A percentile compares a stretch with the other conserved stretches of the same genome.
Evolutionary conservation across 2,113 vertebrate species (phyloP).

Genomic region (Bagarius yarrelli): DNA sequence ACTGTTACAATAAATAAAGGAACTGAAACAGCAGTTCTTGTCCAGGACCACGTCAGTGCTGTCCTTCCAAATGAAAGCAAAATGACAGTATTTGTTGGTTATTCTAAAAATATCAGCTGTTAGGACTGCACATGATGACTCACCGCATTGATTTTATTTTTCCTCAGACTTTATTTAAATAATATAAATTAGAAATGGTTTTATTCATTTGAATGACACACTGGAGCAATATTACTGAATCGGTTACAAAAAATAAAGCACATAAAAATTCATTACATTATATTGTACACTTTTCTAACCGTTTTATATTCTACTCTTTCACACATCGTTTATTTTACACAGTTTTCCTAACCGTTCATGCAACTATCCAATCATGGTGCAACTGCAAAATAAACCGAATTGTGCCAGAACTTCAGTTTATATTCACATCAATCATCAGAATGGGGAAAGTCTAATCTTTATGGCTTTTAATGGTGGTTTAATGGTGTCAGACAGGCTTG

Average conservation of each 20-base stretch:
- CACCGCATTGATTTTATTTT: background rate
- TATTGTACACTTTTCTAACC: too few relatives aligned
- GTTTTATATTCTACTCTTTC: background rate
- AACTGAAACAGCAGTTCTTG: background rate
- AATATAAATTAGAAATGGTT: background rate
- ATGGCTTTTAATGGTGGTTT: background rate
- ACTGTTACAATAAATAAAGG: background rate
- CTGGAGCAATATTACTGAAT: background rate
- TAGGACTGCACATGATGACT: background rate
- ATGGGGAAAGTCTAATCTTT: background rate
- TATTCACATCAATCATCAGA: background rate
- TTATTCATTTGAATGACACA: background rate
- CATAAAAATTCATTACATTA: too few relatives aligned
- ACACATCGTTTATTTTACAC: background rate
- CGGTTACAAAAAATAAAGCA: too few relatives aligned
- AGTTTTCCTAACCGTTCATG: background rate
- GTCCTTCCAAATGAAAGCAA: background rate
- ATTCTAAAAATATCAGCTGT: slow-evolving; percentile 4
- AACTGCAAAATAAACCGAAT: background rate
- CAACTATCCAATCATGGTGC: background rate
- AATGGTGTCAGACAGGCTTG: too few relatives aligned
- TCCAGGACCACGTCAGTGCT: background rate
- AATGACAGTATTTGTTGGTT: background rate
- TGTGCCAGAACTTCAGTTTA: background rate
- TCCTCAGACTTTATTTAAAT: background rate